A percentile compares a stretch with the other conserved stretches of the same genome.
These are phyloP conservation scores for Mus spicilegus DNA, from an alignment of 2,113 vertebrate genomes.

Conservation along the genomic window DNA sequence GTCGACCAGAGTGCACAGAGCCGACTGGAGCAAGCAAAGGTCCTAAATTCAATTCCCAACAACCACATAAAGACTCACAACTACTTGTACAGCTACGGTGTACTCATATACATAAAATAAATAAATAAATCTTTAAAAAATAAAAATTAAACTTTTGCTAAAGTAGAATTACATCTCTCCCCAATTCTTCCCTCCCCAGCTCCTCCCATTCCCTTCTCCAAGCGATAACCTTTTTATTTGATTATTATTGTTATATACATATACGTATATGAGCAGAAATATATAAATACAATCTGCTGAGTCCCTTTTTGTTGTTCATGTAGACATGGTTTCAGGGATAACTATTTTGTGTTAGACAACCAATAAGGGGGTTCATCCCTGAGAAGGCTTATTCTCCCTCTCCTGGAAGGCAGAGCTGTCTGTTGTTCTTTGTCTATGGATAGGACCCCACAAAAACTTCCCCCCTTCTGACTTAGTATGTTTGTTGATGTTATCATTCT, in stretches of 20 bases:
- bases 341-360: neutral
- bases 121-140: too few relatives aligned
- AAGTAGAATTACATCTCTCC: neutral
- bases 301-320: neutral
- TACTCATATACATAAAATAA: too few relatives aligned
- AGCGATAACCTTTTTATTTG: neutral
- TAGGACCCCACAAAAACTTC: neutral
- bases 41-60: too few relatives aligned
- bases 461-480: neutral
- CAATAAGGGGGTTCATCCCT: neutral
- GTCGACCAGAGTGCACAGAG: too few relatives aligned
- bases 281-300: neutral
- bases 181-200: neutral
- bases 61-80: too few relatives aligned
- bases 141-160: neutral
- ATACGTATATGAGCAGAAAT: neutral
- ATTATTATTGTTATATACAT: neutral
- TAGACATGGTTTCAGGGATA: neutral
- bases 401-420: neutral
- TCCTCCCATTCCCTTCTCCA: neutral
- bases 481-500: neutral
- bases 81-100: too few relatives aligned
- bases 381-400: neutral
- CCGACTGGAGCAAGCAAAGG: too few relatives aligned
- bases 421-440: neutral